Evolutionary conservation across 2,113 vertebrate species (phyloP), one percentile per base, ranked within the genome.

Genomic region (Anser brachyrhynchus): DNA sequence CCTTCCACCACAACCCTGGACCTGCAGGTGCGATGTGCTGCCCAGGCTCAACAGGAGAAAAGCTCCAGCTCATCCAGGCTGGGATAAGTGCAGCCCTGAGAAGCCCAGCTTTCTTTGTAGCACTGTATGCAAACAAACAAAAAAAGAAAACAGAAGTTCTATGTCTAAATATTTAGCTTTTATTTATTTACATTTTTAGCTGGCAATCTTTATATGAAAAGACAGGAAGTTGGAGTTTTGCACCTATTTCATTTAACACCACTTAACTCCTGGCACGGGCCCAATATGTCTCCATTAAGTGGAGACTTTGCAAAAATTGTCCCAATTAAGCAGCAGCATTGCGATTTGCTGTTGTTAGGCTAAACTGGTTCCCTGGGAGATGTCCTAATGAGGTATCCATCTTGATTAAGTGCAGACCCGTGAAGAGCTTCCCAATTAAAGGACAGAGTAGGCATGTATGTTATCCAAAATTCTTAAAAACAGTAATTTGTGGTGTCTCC

Each of bases 311-410:
- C 96, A 96, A 96, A 97, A 96, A 96, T 96, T 94, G 96, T 97
- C 96, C 96, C 96, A 97, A 96, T 96, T 94, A 97, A 94, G 93
- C 92, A 92, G 87, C 84, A 93, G 90, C 49, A 4, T n/a, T 87
- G 93, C 7, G 80, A 95, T 96, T 96, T 96, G 96, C 95, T 97
- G 93, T 79, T 96, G 93, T 97, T 95, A 97, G 92, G 71, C 92
- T 97, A 94, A 97, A 96, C 94, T 95, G 81, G 95, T 97, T 97
- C 96, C 96, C 95, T 95, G 96, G 96, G 96, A 97, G 95, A 96
- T 96, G 92, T 96, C 84, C 96, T 97, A 97, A 97, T 96, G 96
- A 96, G 92, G 92, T 95, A 96, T 96, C 96, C 93, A 94, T 96
- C 96, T 96, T 96, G 93, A 96, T 95, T 95, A 97, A 96, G 84